Percentiles rank a stretch among this genome's conserved stretches.
These are phyloP conservation scores for Andricus quercusramuli DNA, from an alignment of 2,888 invertebrate genomes.

Conservation along the genomic window DNA sequence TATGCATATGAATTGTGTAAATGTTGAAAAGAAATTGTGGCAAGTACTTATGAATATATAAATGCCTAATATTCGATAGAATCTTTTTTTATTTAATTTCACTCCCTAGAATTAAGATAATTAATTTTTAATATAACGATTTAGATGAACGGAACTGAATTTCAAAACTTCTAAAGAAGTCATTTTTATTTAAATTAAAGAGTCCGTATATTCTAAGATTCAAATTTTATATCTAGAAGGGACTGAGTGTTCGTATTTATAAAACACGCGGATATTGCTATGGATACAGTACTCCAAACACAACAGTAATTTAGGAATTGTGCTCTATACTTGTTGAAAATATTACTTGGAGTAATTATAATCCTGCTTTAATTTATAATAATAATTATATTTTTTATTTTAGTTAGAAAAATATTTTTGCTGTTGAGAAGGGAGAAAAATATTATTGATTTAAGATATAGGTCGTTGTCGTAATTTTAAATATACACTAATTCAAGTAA, in stretches of 20 bases:
- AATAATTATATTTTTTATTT: background rate
- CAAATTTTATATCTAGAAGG: background rate
- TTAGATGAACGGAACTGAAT: no score
- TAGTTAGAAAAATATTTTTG: background rate
- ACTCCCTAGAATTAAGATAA: background rate
- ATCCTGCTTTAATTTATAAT: background rate
- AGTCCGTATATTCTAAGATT: no score
- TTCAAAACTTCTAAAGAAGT: no score
- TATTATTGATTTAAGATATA: background rate
- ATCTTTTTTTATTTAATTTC: background rate
- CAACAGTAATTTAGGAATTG: background rate
- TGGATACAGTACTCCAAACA: constrained; percentile 20
- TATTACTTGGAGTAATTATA: background rate
- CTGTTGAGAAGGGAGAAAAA: background rate
- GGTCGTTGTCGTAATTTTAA: background rate
- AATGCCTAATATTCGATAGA: constrained; percentile 5
- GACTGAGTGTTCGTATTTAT: background rate
- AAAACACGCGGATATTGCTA: background rate
- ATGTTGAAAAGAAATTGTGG: constrained; percentile 24
- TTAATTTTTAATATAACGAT: no score
- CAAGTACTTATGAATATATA: constrained; percentile 19
- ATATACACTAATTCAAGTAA: background rate
- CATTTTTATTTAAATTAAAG: background rate
- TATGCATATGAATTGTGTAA: constrained; percentile 14
- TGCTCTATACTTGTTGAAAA: background rate